Percentiles rank a stretch among this genome's conserved stretches.
Conservation (phyloP, 2,888 invertebrate genomes). For the Eudasyphora cyanicolor region DNA sequence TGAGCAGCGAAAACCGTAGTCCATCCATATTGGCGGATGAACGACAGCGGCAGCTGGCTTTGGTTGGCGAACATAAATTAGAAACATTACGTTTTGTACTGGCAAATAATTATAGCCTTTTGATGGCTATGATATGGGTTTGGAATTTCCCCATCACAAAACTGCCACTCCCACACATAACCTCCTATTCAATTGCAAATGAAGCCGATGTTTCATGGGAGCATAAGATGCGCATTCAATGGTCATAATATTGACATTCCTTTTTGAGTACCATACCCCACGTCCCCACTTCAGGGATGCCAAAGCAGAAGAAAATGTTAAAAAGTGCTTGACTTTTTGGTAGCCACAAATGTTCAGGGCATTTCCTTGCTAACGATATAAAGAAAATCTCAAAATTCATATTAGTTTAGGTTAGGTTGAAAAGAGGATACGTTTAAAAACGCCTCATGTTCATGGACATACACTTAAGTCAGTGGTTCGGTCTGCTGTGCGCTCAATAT, state of each 20-base stretch:
- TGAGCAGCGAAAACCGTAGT: background rate
- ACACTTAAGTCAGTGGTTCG: too few species aligned
- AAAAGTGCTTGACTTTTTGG: too few species aligned
- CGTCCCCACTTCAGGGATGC: too few species aligned
- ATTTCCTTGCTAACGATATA: too few species aligned
- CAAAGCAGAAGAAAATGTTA: too few species aligned
- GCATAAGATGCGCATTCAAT: background rate
- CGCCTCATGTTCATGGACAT: too few species aligned
- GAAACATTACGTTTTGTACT: background rate
- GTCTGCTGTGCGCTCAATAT: too few species aligned
- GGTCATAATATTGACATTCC: background rate
- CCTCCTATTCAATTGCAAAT: background rate
- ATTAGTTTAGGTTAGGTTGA: too few species aligned
- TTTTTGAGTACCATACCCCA: too few species aligned
- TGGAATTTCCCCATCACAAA: background rate
- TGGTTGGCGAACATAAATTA: background rate
- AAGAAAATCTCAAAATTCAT: too few species aligned
- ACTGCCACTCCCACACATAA: background rate
- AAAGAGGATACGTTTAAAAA: too few species aligned
- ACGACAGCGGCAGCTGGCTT: background rate
- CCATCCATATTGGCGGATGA: background rate
- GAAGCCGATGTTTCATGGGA: background rate
- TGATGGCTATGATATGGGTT: slow-evolving; percentile 2
- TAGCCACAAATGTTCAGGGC: too few species aligned
- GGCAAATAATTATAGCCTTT: slow-evolving; percentile 3